Evolutionary conservation across 2,113 vertebrate genomes (phyloP).

Genomic region (Hippocampus barbouri): DNA sequence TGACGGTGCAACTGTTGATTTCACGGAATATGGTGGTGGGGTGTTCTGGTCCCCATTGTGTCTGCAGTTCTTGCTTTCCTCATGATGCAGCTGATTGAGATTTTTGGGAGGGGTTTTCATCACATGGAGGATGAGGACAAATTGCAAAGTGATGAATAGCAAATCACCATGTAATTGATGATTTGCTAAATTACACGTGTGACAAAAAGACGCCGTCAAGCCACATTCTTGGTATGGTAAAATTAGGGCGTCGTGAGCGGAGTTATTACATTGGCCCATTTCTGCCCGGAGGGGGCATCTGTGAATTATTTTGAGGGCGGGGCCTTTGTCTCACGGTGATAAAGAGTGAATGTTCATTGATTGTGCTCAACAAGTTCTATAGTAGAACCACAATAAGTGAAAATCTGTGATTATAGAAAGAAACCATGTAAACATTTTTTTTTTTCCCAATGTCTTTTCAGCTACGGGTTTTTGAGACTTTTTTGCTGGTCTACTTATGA

Average conservation of each 20-base stretch:
- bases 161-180: neutral
- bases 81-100: neutral
- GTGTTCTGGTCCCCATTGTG: too few species aligned
- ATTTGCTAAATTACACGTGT: neutral
- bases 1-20: too few species aligned
- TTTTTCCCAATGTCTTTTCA: too few species aligned
- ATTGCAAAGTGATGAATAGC: neutral
- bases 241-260: neutral
- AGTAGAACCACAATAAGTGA: neutral
- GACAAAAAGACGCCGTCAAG: neutral
- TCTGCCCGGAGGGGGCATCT: neutral
- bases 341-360: too few species aligned
- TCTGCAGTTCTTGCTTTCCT: neutral
- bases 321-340: neutral
- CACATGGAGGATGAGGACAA: neutral
- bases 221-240: neutral
- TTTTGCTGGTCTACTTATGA: too few species aligned
- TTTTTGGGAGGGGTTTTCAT: neutral
- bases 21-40: too few species aligned
- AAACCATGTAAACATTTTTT: too few species aligned
- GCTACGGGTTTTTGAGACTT: too few species aligned
- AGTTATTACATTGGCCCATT: neutral
- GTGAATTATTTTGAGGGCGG: neutral
- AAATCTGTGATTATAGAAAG: neutral
- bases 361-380: neutral